A percentile compares a stretch with the other conserved stretches of the same genome.
Conservation (phyloP, 2,113 vertebrate genomes). For the Scolopax mira region DNA sequence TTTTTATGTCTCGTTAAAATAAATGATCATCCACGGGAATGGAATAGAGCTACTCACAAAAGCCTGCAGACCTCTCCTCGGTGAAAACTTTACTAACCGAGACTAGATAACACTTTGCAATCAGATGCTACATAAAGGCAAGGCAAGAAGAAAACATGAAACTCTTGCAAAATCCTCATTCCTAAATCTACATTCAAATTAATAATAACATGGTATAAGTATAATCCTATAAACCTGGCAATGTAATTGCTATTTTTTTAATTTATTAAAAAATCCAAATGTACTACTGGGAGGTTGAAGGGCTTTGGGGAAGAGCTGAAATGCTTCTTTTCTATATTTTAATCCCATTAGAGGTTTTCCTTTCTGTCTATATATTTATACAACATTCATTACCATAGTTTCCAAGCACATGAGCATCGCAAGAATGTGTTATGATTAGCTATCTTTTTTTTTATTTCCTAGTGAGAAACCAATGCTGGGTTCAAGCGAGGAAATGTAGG, state of each 20-base stretch:
- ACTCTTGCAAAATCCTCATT: not conserved
- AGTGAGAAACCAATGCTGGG: not conserved
- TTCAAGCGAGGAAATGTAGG: not conserved
- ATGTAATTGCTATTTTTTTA: not conserved
- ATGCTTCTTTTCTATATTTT: not conserved
- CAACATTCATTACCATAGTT: not conserved
- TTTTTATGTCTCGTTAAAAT: conserved; percentile 20
- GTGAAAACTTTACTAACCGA: not conserved
- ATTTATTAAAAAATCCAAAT: not conserved
- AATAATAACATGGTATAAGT: not conserved
- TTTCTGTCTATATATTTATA: not conserved
- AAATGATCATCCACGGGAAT: not conserved
- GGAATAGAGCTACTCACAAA: not conserved
- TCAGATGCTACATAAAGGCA: not conserved
- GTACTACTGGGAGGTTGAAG: not conserved
- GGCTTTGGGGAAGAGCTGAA: not conserved
- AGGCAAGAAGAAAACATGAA: not conserved
- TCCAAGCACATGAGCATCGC: not conserved
- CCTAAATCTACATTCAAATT: not conserved
- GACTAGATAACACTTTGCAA: not conserved
- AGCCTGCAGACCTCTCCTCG: not conserved
- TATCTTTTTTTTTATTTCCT: not conserved
- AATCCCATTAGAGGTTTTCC: not conserved
- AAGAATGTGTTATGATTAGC: not conserved
- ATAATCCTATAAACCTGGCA: not conserved